These are phyloP conservation scores for Sebastes hubbsi DNA, from an alignment of 2,797 vertebrate species.

Conservation along the genomic window DNA sequence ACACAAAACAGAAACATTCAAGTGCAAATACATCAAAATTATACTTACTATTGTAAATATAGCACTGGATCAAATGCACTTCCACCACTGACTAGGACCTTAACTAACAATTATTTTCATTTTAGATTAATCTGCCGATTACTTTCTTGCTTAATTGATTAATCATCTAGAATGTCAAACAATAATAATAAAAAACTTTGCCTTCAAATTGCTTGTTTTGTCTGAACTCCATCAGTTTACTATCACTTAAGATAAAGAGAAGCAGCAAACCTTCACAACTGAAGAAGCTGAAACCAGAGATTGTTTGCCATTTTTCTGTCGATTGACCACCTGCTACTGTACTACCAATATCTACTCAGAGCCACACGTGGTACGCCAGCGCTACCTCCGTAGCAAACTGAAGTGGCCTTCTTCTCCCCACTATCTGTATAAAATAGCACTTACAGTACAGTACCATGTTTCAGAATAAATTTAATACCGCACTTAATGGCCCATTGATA, in stretches of 20 bases:
- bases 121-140: background rate
- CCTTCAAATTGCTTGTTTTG: background rate
- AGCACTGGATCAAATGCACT: too few species aligned
- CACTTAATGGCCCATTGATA: conserved; percentile 75
- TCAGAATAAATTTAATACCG: conserved; percentile 66
- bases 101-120: background rate
- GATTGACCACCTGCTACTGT: background rate
- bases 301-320: background rate
- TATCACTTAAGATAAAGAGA: background rate
- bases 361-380: background rate
- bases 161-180: background rate
- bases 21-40: too few species aligned
- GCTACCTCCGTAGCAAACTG: conserved; percentile 11
- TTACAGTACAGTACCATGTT: conserved; percentile 44
- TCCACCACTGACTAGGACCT: background rate
- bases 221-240: background rate
- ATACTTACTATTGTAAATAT: too few species aligned
- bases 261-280: background rate
- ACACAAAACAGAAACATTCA: too few species aligned
- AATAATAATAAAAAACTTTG: background rate
- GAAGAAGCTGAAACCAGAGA: background rate
- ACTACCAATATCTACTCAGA: background rate
- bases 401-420: conserved; percentile 21
- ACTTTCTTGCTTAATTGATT: background rate
- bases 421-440: conserved; percentile 51